Evolutionary conservation across 2,888 invertebrate genomes (phyloP), one percentile per base, ranked within the genome.

Genomic region (Sthenelais limicola): DNA sequence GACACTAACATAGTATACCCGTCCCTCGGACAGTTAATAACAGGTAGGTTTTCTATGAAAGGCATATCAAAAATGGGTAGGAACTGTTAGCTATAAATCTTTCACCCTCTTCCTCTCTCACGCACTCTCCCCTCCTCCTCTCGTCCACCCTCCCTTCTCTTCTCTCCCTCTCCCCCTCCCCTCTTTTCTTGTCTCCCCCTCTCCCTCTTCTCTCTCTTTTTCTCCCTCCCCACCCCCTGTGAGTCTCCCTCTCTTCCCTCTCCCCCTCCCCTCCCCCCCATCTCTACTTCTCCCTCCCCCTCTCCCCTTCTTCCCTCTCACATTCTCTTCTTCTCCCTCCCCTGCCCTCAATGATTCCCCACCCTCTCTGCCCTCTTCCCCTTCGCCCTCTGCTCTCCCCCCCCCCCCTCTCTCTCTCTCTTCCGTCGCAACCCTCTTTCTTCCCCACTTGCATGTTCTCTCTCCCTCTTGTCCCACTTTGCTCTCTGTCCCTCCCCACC

Each of bases 271-370:
- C 32, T 35, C 47, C 67, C 12, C 32, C 28, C 26, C 30, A 51
- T 66, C 54, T 54, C 62, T 73, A 66, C 73, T 43, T 70, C 69
- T 69, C 58, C 70, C 47, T 74, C 66, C 72, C 69, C 62, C 58
- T 68, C 74, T 51, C 68, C 54, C 52, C 43, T 72, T 62, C 73
- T 75, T 73, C 68, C 68, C 68, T 67, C 68, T 68, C 62, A 52
- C 52, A 51, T 66, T 73, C 66, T 54, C 68, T 51, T 51, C 47
- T 72, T 71, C 58, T 66, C 48, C 56, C 58, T 58, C 68, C 47
- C 58, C 35, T 68, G 32, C 3, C 67, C 47, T 28, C 24, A 9
- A 26, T 62, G 12, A 28, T 30, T 7, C 48, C 71, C 4, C 47
- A 28, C 35, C 48, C 62, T 21, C 30, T 33, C 26, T 67, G 43